Conservation (phyloP, 2,888 invertebrate species). For the Melanophora roralis region DNA sequence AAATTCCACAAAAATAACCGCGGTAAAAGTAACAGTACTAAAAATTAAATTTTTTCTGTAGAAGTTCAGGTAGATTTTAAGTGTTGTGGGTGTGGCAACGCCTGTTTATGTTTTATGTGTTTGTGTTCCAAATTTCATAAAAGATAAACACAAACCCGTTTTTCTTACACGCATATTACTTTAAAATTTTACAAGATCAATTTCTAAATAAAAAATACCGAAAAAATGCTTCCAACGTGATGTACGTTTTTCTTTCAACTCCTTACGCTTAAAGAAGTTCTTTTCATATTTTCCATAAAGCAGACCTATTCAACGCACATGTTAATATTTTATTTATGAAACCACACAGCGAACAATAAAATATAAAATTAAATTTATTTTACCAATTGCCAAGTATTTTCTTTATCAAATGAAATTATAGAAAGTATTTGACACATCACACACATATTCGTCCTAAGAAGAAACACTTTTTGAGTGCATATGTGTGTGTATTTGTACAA, state of each 20-base stretch:
- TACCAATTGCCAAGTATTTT: constrained; percentile 47
- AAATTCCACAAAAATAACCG: too few relatives aligned
- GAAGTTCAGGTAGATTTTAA: too few relatives aligned
- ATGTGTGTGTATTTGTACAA: neutral
- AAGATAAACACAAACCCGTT: too few relatives aligned
- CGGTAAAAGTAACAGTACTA: too few relatives aligned
- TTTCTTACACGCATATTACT: too few relatives aligned
- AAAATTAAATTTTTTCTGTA: too few relatives aligned
- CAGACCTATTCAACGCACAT: constrained; percentile 54
- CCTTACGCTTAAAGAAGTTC: neutral
- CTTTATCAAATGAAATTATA: constrained; percentile 53
- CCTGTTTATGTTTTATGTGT: too few relatives aligned
- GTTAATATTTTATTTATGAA: constrained; percentile 50
- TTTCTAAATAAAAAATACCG: too few relatives aligned
- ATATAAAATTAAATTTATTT: constrained; percentile 57
- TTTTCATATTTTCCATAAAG: neutral
- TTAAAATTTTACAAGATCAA: too few relatives aligned
- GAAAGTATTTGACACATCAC: constrained; percentile 46
- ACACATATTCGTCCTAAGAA: neutral
- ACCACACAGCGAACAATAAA: constrained; percentile 57
- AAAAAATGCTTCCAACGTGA: neutral
- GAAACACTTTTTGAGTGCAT: too few relatives aligned
- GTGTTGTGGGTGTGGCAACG: too few relatives aligned
- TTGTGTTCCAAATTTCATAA: too few relatives aligned
- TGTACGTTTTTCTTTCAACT: neutral